Evolutionary conservation across 2,888 invertebrate genomes (phyloP), one percentile per base, ranked within the genome.

Genomic region (Xanthorhoe designata): DNA sequence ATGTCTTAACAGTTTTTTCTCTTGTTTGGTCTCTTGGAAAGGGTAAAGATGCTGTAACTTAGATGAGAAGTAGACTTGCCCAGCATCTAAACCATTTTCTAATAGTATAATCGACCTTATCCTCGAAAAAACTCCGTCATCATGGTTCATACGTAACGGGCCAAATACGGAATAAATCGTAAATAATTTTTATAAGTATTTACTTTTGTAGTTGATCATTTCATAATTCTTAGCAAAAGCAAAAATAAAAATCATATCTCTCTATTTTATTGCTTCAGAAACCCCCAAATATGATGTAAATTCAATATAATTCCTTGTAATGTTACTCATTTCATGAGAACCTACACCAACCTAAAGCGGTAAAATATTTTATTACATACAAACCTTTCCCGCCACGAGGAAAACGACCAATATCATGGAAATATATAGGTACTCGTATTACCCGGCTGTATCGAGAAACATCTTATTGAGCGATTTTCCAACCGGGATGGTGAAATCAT

Each of bases 291-390:
- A 45, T 47, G 52, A 50, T 51, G 61, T 63, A 58, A 61, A 66
- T 59, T 62, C 38, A 58, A 49, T 54, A 51, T 32, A 60, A 67
- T 54, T 58, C 58, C 58, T 55, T 60, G 62, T 67, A 67, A 67
- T 67, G 60, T 63, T 38, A 50, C 52, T 53, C 63, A 67, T 60
- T 50, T 62, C 55, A 59, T 54, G 66, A 55, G 54, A 56, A 63
- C 47, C 62, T 55, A 62, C 57, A 67, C 66, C 54, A 59, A 59
- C 64, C 60, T 52, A 60, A 67, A 63, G 63, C 60, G 67, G 67
- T 63, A 67, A 63, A 63, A 67, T 67, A 67, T 67, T 67, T 67
- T 67, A 67, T 67, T 63, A 60, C 60, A 56, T 51, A 63, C 67
- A 56, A 67, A 60, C 63, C 64, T 64, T 67, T 68, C 61, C 53